A percentile compares a stretch with the other conserved stretches of the same genome.
These are phyloP conservation scores for Petaurus breviceps DNA, from an alignment of 2,113 vertebrate genomes.

Conservation along the genomic window DNA sequence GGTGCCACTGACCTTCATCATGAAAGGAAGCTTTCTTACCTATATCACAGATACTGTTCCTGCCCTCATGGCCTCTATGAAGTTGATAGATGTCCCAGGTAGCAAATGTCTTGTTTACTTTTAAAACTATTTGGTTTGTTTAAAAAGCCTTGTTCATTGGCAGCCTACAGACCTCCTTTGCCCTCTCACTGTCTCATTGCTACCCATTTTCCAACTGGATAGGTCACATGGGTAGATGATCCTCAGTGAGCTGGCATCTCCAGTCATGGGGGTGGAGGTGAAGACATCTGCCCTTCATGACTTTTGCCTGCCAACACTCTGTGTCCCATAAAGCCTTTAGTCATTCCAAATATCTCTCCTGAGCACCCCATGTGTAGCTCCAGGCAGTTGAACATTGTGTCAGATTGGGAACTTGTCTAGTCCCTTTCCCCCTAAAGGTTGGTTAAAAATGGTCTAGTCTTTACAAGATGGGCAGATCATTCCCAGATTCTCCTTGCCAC, in stretches of 20 bases:
- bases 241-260: slow-evolving; percentile 69
- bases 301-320: slow-evolving; percentile 75
- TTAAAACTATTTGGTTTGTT: not conserved
- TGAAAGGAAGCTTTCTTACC: not conserved
- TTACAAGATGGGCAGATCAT: not conserved
- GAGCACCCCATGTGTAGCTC: slow-evolving; percentile 71
- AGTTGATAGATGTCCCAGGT: not conserved
- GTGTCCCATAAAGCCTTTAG: slow-evolving; percentile 77
- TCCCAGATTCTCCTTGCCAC: slow-evolving; percentile 34
- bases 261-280: slow-evolving; percentile 76
- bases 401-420: slow-evolving; percentile 74
- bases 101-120: not conserved
- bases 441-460: not conserved
- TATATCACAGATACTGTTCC: not conserved
- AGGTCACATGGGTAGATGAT: too few relatives aligned
- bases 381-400: slow-evolving; percentile 78
- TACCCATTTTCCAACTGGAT: not conserved
- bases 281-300: slow-evolving; percentile 79
- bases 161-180: not conserved
- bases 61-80: not conserved
- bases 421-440: slow-evolving; percentile 55
- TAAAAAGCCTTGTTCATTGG: not conserved
- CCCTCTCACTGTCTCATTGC: not conserved
- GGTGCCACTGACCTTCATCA: not conserved
- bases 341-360: slow-evolving; percentile 78